phyloP scores from a whole-genome alignment of 30 jellyfish, hydroid and myxozoan genomes.

The Euphysa ruthae region DNA sequence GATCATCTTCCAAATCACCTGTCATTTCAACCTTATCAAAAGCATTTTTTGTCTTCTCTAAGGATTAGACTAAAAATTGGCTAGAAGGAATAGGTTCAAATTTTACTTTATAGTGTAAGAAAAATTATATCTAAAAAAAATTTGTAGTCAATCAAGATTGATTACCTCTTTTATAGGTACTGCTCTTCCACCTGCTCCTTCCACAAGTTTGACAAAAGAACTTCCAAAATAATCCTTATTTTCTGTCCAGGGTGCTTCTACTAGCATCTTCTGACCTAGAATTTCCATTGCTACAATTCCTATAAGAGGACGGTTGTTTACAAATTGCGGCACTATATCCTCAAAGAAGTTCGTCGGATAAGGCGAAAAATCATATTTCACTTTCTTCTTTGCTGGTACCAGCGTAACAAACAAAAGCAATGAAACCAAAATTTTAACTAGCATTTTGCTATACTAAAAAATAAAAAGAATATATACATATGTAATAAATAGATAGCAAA shows the following conservation, averaged over 20 bases:
- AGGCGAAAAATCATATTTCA: constrained; percentile 26
- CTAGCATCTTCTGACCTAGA: constrained; percentile 38
- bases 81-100: no score
- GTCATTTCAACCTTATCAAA: no score
- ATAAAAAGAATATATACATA: background rate
- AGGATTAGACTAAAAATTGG: no score
- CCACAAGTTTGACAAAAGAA: constrained; percentile 60
- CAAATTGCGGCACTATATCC: constrained; percentile 34
- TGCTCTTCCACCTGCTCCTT: constrained; percentile 83
- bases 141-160: no score
- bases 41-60: no score
- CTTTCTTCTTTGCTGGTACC: background rate
- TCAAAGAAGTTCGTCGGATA: constrained; percentile 59
- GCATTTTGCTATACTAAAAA: background rate
- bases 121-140: no score
- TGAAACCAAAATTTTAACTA: background rate
- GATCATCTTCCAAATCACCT: no score
- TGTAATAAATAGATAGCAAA: background rate
- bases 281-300: constrained; percentile 54
- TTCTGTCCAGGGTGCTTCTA: constrained; percentile 36
- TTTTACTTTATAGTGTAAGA: no score
- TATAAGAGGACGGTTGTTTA: constrained; percentile 57
- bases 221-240: constrained; percentile 60
- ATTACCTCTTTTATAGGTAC: constrained; percentile 51
- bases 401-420: background rate